Conservation (phyloP, 2,888 invertebrate genomes). For the Caenorhabditis virilis region DNA sequence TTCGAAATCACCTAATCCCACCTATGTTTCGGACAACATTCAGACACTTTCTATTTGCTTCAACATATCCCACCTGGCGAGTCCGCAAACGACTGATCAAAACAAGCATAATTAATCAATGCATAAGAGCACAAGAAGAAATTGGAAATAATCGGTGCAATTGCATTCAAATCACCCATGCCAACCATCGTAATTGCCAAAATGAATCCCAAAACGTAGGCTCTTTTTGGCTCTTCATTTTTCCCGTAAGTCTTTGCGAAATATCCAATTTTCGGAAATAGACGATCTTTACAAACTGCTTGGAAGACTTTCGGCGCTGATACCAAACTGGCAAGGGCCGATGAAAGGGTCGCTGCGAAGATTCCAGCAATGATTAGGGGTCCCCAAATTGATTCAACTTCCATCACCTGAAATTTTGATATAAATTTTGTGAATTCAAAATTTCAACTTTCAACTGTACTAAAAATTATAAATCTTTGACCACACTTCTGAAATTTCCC, state of each 20-base stretch:
- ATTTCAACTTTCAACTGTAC: no score
- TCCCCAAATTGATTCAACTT: slow-evolving; percentile 71
- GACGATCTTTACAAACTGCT: slow-evolving; percentile 88
- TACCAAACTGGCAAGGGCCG: slow-evolving; percentile 89
- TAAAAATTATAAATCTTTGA: no score
- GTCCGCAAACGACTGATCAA: slow-evolving; percentile 86
- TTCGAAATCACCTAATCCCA: no score
- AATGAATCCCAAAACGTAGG: slow-evolving; percentile 87
- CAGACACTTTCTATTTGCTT: no score
- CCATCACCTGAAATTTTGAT: slow-evolving; percentile 60
- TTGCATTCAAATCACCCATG: slow-evolving; percentile 85
- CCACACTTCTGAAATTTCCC: no score
- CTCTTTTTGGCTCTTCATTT: slow-evolving; percentile 77
- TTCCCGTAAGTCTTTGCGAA: slow-evolving; percentile 79
- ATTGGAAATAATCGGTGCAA: slow-evolving; percentile 89
- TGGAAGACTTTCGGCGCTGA: slow-evolving; percentile 82
- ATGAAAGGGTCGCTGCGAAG: slow-evolving; percentile 93
- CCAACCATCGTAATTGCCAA: slow-evolving; percentile 84
- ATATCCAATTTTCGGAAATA: slow-evolving; percentile 83
- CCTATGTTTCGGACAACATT: no score
- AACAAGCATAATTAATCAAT: slow-evolving; percentile 90
- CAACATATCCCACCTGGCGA: no score
- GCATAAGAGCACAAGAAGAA: slow-evolving; percentile 92
- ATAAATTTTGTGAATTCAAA: no score
- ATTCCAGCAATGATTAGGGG: slow-evolving; percentile 93